Conservation (phyloP, 2,888 invertebrate species). For the Geotrupes spiniger region DNA sequence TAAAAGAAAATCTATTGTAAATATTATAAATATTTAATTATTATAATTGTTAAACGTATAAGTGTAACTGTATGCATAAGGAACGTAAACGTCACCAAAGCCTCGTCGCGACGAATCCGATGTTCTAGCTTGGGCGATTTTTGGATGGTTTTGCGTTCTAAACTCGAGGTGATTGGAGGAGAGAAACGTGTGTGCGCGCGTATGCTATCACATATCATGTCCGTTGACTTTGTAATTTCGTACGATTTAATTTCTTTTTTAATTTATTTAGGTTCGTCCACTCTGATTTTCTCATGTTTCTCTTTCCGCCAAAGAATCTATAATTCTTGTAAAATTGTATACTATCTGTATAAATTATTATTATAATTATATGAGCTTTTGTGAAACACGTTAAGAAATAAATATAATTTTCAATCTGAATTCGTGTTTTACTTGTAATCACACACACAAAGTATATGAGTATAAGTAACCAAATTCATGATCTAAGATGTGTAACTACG, state of each 20-base stretch:
- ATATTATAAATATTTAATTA: constrained; percentile 46
- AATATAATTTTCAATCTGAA: constrained; percentile 49
- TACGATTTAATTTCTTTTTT: background rate
- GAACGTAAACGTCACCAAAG: too few relatives aligned
- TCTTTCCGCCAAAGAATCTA: constrained; percentile 49
- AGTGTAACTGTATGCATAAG: constrained; percentile 11
- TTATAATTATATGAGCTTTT: constrained; percentile 44
- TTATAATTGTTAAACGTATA: constrained; percentile 15
- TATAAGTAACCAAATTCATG: too few relatives aligned
- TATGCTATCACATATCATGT: constrained; percentile 39
- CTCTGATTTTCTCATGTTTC: constrained; percentile 34
- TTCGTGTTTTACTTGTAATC: constrained; percentile 10
- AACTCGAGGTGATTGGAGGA: constrained; percentile 44
- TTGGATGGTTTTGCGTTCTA: too few relatives aligned
- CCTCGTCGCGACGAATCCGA: too few relatives aligned
- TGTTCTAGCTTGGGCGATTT: too few relatives aligned
- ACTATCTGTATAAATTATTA: constrained; percentile 29
- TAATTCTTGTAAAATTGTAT: constrained; percentile 42
- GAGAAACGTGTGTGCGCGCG: constrained; percentile 42
- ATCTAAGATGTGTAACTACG: too few relatives aligned
- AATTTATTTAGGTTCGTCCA: constrained; percentile 6
- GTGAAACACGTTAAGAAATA: constrained; percentile 49
- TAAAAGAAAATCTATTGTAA: constrained; percentile 33
- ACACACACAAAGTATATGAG: too few relatives aligned
- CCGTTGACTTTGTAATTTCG: constrained; percentile 25